A percentile compares a stretch with the other conserved stretches of the same genome.
These are phyloP conservation scores for Chymomyza caudatula DNA, from an alignment of 2,888 invertebrate species.

Conservation along the genomic window DNA sequence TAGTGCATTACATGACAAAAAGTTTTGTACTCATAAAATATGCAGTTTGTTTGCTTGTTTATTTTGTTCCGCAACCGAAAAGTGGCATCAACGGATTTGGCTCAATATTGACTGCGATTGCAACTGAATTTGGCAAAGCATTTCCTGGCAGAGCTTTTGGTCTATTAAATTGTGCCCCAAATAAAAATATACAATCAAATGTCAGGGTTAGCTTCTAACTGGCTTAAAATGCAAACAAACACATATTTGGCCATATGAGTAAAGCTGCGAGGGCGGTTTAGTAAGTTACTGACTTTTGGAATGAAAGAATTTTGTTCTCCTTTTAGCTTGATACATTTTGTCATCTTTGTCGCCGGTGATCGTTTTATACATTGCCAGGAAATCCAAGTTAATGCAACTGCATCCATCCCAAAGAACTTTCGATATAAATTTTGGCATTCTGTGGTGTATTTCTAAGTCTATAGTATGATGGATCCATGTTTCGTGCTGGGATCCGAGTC, in stretches of 20 bases:
- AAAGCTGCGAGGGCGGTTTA: no score
- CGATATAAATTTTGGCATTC: no score
- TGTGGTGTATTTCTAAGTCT: no score
- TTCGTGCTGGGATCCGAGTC: no score
- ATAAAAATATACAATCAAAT: conserved; percentile 47
- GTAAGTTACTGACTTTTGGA: no score
- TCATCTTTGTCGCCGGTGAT: no score
- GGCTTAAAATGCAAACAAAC: conserved; percentile 46
- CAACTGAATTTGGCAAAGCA: conserved; percentile 50
- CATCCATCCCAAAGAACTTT: no score
- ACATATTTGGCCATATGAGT: conserved; percentile 60
- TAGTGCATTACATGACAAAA: conserved; percentile 50
- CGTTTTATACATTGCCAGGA: no score
- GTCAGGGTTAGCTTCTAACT: conserved; percentile 52
- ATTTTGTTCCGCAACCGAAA: background rate
- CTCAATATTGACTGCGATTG: conserved; percentile 46
- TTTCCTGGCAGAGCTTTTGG: conserved; percentile 25
- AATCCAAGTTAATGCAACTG: no score
- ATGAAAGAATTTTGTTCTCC: no score
- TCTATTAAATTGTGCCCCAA: background rate
- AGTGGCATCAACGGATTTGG: background rate
- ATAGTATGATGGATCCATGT: no score
- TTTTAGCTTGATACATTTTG: no score
- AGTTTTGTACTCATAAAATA: conserved; percentile 63
- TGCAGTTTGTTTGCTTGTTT: conserved; percentile 44